Evolutionary conservation across 2,113 vertebrate species (phyloP), one percentile per base, ranked within the genome.

Genomic region (Mirza zaza): DNA sequence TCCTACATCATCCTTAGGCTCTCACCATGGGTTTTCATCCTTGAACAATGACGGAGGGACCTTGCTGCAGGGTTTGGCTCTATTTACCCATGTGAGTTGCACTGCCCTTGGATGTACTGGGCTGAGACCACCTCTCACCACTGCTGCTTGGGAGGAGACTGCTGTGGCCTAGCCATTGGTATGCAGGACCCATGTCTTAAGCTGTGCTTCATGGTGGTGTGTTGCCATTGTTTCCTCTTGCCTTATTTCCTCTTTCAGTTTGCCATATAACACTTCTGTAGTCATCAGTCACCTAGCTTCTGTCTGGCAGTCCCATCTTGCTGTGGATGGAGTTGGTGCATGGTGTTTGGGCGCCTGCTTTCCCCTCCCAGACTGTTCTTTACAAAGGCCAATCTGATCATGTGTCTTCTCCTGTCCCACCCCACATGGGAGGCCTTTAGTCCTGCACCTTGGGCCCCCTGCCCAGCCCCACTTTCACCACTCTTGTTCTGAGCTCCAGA

Each of bases 31-130:
- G 25, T 29, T 91, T 79, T n/a, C 8, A 32, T 21, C 34, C 14
- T 34, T 21, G 11, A 8, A 32, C 4, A 29, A 10, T 13, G 21
- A 63, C 21, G 57, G 63, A 87, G 70, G 29, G 8, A 17, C 5
- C 21, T 2, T 8, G 7, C 45, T 59, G n/a, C 1, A 5, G 9
- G 23, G 9, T 14, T 2, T 12, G 18, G 21, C 34, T 92, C 27
- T 50, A 4, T 6, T 39, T 45, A 20, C 8, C 1, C 4, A 10
- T 6, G 27, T 25, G 13, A 3, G 1, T 5, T 5, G n/a, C 20
- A n/a, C 67, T 80, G 32, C 20, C 5, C 48, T 93, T 63, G 45
- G 42, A 48, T 12, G 1, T 29, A 8, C 23, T 25, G 39, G 34
- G 8, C 36, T 20, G 6, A 71, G n/a, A 39, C 11, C 18, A 2